These are phyloP conservation scores for Labroides dimidiatus DNA, from an alignment of 2,797 vertebrate genomes.

Conservation along the genomic window DNA sequence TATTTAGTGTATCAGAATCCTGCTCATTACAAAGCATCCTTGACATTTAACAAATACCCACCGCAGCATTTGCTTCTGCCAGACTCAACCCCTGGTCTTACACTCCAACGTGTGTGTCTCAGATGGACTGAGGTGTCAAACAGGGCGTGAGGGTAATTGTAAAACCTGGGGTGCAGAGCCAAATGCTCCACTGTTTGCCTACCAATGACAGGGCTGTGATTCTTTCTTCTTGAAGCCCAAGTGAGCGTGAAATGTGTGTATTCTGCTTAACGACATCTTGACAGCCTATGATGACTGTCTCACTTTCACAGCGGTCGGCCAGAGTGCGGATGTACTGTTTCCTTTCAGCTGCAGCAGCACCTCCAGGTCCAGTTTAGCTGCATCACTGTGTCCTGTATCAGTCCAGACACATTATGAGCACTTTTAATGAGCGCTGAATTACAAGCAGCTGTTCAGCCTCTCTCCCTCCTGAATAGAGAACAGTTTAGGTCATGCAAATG, in stretches of 20 bases:
- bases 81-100: slow-evolving; percentile 15
- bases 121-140: slow-evolving; percentile 46
- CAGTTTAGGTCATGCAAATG: slow-evolving; percentile 42
- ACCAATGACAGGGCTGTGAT: slow-evolving; percentile 44
- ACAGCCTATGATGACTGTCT: slow-evolving; percentile 60
- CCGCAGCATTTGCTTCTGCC: slow-evolving; percentile 11
- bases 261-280: slow-evolving; percentile 62
- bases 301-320: slow-evolving; percentile 28
- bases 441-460: slow-evolving; percentile 48
- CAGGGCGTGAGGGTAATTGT: slow-evolving; percentile 56
- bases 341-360: slow-evolving; percentile 24
- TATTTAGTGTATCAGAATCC: slow-evolving; percentile 22
- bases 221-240: slow-evolving; percentile 65
- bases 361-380: slow-evolving; percentile 11
- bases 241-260: slow-evolving; percentile 70
- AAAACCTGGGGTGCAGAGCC: slow-evolving; percentile 46
- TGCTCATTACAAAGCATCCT: slow-evolving; percentile 15
- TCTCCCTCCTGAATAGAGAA: slow-evolving; percentile 12
- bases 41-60: slow-evolving; percentile 39
- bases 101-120: slow-evolving; percentile 24
- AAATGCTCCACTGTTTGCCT: slow-evolving; percentile 60
- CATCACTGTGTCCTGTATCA: slow-evolving; percentile 33
- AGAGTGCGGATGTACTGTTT: slow-evolving; percentile 29
- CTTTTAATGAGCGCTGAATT: slow-evolving; percentile 35
- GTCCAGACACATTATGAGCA: slow-evolving; percentile 26